Percentiles rank a stretch among this genome's conserved stretches.
Evolutionary conservation across 2,888 invertebrate species (phyloP).

Genomic region (Horisme vitalbata): DNA sequence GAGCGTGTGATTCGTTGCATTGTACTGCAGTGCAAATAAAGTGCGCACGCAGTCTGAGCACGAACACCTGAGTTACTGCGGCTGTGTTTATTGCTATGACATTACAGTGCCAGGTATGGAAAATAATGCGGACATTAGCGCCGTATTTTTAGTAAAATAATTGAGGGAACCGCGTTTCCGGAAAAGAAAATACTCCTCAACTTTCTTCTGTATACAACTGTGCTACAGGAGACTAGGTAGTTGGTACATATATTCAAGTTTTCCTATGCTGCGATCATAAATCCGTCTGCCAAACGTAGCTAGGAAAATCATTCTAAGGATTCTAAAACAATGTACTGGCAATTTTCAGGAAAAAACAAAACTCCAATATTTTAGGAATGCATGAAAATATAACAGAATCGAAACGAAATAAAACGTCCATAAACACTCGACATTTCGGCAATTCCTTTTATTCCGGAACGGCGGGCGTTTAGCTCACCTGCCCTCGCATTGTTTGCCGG

Average conservation of each 20-base stretch:
- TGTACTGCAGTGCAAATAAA: constrained; percentile 53
- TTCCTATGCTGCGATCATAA: too few relatives aligned
- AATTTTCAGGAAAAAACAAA: constrained; percentile 9
- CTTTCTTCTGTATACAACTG: too few relatives aligned
- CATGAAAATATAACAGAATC: constrained; percentile 17
- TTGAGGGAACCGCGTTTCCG: too few relatives aligned
- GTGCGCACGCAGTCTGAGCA: constrained; percentile 56
- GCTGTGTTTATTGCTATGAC: constrained; percentile 49
- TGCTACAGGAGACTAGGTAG: too few relatives aligned
- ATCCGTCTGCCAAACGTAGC: too few relatives aligned
- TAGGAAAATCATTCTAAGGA: too few relatives aligned
- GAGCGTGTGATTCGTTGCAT: constrained; percentile 37
- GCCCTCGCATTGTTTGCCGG: constrained; percentile 56
- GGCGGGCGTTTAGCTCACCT: constrained; percentile 60
- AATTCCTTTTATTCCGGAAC: constrained; percentile 39
- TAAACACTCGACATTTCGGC: constrained; percentile 40
- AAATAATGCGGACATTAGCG: constrained; percentile 18
- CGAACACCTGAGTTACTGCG: constrained; percentile 68
- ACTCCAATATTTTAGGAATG: constrained; percentile 9
- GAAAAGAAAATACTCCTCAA: too few relatives aligned
- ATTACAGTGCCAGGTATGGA: constrained; percentile 34
- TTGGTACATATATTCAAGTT: too few relatives aligned
- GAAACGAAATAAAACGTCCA: constrained; percentile 33
- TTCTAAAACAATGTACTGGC: not conserved
- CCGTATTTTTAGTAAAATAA: too few relatives aligned